A percentile compares a stretch with the other conserved stretches of the same genome.
Evolutionary conservation across 2,113 vertebrate species (phyloP).

Genomic region (Enhydra lutris): DNA sequence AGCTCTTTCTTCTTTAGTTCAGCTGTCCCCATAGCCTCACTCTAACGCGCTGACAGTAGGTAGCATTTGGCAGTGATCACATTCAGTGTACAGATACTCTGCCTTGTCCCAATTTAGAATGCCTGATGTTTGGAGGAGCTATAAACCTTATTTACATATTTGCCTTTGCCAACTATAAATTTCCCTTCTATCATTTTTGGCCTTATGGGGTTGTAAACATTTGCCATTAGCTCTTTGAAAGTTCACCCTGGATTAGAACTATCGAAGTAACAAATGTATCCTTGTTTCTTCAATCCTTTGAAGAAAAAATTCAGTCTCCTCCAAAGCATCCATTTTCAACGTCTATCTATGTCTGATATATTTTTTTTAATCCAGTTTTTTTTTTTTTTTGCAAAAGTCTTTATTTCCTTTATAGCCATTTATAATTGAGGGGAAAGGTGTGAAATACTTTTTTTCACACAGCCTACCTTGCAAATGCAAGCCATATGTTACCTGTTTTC

Average conservation of each 20-base stretch:
- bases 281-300: slow-evolving; percentile 14
- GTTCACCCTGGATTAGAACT: slow-evolving; percentile 38
- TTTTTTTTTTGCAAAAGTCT: background rate
- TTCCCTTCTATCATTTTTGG: slow-evolving; percentile 55
- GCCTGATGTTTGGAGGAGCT: slow-evolving; percentile 45
- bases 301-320: background rate
- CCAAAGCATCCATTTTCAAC: background rate
- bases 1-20: background rate
- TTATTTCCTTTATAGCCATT: slow-evolving; percentile 61
- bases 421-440: slow-evolving; percentile 58
- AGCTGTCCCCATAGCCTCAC: background rate
- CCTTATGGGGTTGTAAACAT: slow-evolving; percentile 56
- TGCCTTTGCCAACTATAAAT: slow-evolving; percentile 66
- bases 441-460: slow-evolving; percentile 49
- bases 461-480: slow-evolving; percentile 53
- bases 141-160: slow-evolving; percentile 68
- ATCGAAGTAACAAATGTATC: background rate
- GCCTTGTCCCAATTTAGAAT: slow-evolving; percentile 54
- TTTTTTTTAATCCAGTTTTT: background rate
- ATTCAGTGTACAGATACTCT: slow-evolving; percentile 24
- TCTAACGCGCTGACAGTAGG: background rate
- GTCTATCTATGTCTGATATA: background rate
- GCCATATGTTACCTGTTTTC: slow-evolving; percentile 50
- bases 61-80: slow-evolving; percentile 24
- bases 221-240: slow-evolving; percentile 49